Percentiles rank a stretch among this genome's conserved stretches.
Evolutionary conservation across 2,888 invertebrate genomes (phyloP).

Genomic region (Cinara cedri): DNA sequence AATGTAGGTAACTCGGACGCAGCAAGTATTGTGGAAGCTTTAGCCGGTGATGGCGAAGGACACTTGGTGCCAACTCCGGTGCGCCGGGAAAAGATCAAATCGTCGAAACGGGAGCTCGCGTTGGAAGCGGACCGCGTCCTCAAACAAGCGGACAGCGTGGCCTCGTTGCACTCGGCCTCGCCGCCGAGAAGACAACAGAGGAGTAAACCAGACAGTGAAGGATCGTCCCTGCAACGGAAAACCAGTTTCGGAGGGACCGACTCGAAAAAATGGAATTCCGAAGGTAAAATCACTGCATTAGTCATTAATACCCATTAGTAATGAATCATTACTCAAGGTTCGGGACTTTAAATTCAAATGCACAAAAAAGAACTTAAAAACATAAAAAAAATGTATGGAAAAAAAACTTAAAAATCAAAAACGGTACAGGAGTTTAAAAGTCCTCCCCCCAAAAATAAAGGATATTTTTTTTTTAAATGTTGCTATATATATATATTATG

Average conservation of each 20-base stretch:
- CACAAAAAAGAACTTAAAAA: no score
- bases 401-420: no score
- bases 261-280: constrained; percentile 50
- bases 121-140: constrained; percentile 75
- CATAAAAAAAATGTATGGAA: no score
- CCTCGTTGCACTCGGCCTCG: constrained; percentile 41
- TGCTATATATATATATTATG: no score
- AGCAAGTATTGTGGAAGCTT: constrained; percentile 64
- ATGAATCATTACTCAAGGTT: no score
- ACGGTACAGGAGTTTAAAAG: no score
- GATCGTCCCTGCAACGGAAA: constrained; percentile 31
- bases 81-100: constrained; percentile 70
- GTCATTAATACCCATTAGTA: no score
- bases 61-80: constrained; percentile 65
- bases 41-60: constrained; percentile 65
- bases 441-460: no score
- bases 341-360: no score
- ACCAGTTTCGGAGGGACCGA: constrained; percentile 52
- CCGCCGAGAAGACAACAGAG: constrained; percentile 54
- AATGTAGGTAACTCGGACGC: constrained; percentile 44
- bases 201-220: constrained; percentile 26
- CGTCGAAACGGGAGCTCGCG: constrained; percentile 75
- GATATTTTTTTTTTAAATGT: no score
- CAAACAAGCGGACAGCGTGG: constrained; percentile 74
- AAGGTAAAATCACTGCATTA: constrained; percentile 27